A percentile compares a stretch with the other conserved stretches of the same genome.
Evolutionary conservation across 2,113 vertebrate species (phyloP).

Genomic region (Vidua chalybeata): DNA sequence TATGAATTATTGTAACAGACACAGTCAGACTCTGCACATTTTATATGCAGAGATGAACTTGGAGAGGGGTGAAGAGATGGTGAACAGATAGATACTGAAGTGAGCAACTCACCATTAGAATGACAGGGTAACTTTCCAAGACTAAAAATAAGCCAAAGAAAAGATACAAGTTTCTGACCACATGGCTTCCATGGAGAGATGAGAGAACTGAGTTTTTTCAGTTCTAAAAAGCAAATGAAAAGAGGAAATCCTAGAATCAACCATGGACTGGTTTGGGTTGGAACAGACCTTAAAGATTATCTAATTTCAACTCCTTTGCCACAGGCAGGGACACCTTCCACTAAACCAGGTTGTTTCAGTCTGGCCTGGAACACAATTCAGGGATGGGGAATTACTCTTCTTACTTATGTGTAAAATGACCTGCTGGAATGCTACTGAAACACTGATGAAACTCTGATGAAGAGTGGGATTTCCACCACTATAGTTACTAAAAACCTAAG

Average conservation of each 20-base stretch:
- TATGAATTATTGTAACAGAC: background rate
- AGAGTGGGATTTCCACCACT: background rate
- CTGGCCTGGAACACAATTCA: background rate
- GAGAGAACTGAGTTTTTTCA: background rate
- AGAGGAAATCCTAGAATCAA: background rate
- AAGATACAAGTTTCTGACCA: background rate
- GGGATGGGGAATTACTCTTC: background rate
- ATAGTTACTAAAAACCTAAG: background rate
- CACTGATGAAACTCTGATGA: background rate
- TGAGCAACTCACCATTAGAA: background rate
- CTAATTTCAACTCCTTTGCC: background rate
- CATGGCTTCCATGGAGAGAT: background rate
- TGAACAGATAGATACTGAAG: background rate
- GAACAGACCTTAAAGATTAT: background rate
- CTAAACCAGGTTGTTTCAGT: background rate
- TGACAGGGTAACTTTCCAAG: background rate
- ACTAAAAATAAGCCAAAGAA: background rate
- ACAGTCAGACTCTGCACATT: background rate
- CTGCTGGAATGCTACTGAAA: background rate
- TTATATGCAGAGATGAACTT: background rate
- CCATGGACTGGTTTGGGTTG: background rate
- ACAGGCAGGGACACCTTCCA: background rate
- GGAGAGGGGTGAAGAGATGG: background rate
- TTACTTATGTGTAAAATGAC: background rate
- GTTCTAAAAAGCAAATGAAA: background rate